phyloP scores from a whole-genome alignment of 2,113 vertebrate species.

The Marcusenius ussheri region DNA sequence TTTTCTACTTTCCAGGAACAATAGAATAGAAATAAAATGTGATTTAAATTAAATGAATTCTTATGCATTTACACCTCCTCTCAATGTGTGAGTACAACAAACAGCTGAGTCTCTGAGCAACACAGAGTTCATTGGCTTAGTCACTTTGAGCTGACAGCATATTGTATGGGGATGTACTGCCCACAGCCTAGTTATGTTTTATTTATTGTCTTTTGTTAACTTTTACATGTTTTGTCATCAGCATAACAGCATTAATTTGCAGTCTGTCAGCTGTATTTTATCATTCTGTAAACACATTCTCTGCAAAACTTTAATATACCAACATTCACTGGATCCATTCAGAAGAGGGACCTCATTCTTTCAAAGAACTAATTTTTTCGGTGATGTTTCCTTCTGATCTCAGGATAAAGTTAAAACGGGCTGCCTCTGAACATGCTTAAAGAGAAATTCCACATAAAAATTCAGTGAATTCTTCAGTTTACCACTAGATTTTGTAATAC shows the following conservation, averaged over 20 bases:
- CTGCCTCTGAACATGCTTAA: neutral
- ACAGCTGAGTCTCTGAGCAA: neutral
- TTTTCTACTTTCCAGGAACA: neutral
- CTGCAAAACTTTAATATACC: neutral
- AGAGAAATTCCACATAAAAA: neutral
- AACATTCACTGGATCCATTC: neutral
- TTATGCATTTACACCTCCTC: neutral
- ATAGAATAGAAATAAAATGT: neutral
- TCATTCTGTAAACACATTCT: neutral
- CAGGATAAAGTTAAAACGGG: neutral
- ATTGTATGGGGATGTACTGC: neutral
- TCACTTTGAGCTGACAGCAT: neutral
- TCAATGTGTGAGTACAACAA: neutral
- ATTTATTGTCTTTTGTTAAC: neutral
- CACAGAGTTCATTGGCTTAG: neutral
- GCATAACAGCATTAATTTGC: neutral
- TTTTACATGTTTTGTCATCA: neutral
- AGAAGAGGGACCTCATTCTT: neutral
- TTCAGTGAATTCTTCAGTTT: neutral
- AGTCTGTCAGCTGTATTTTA: neutral
- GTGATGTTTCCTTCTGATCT: neutral
- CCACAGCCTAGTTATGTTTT: neutral
- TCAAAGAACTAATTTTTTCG: neutral
- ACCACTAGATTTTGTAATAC: neutral
- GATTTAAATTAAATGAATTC: neutral